Base-by-base conservation (phyloP, 2,888 invertebrate species). In the Rhodophaea formosa region DNA sequence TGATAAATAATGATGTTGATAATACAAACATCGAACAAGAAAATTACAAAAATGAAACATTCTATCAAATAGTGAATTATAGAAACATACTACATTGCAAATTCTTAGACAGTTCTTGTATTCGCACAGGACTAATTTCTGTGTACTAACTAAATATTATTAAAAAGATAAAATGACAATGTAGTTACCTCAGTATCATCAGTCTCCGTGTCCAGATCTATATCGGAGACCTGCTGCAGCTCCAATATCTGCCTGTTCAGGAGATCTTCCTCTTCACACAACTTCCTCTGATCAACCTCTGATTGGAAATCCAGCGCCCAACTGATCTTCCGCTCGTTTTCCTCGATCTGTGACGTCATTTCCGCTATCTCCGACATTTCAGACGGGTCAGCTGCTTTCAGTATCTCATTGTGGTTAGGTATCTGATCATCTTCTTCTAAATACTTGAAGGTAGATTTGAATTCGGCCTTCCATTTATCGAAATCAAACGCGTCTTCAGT, bases 151-250 rank as follows among this genome's bases (percentile, higher is more conserved):
- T 23, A 23, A 3, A 2, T n/a, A 52, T 39, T 0, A 1, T 51
- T 47, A 47, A 47, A 17, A 17, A 12, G 10, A 47, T 12, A 29
- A 29, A n/a, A 54, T 29, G 1, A 15, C 3, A 15, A 8, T 29
- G 30, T 39, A 54, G 6, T 78, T 61, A 91, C 92, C 82, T 94
- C 94, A 7, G 95, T 95, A 68, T 96, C 96, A 78, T 96, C 96
- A 0, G 96, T 96, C 81, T 96, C 96, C 0, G 96, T 96, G 65
- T 96, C 96, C 47, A 96, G 90, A 71, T 96, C 95, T 53, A 95
- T 94, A 70, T 94, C 96, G 0, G 94, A 93, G 51, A 94, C 94
- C 68, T 93, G 92, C 66, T 94, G 95, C 64, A 96, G 78, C 77
- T 96, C 95, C 68, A 94, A 92, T 57, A 96, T 96, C 80, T 96